Percentiles rank a stretch among this genome's conserved stretches.
These are phyloP conservation scores for Menura novaehollandiae DNA, from an alignment of 2,113 vertebrate species.

Conservation along the genomic window DNA sequence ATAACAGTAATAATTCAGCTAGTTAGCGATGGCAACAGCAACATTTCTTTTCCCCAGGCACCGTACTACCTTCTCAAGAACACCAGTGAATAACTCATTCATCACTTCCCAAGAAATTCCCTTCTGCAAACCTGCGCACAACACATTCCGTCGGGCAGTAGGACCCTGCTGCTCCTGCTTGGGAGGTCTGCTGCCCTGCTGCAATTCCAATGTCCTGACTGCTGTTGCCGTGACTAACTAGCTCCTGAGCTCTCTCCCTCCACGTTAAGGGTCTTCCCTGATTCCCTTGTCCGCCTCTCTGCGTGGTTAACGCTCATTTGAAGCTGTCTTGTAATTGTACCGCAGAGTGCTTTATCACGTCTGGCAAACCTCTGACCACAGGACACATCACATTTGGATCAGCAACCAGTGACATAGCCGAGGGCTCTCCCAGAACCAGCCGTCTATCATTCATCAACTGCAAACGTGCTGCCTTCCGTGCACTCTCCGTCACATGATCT, in stretches of 20 bases:
- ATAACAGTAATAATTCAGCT: not conserved
- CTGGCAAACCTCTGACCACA: rapidly evolving
- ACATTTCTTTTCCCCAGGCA: not conserved
- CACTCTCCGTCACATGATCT: not conserved
- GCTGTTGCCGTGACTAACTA: not conserved
- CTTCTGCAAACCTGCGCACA: not conserved
- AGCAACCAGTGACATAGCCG: not conserved
- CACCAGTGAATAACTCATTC: not conserved
- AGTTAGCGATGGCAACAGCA: too few relatives aligned
- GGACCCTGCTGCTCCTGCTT: not conserved
- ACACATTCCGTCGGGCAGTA: rapidly evolving
- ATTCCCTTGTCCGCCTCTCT: not conserved
- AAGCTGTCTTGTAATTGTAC: rapidly evolving
- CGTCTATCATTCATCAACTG: not conserved
- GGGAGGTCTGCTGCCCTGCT: rapidly evolving
- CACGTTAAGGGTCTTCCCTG: not conserved
- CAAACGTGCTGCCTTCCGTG: not conserved
- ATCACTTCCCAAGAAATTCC: not conserved
- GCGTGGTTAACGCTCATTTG: rapidly evolving
- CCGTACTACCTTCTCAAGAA: not conserved
- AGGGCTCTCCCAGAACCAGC: not conserved
- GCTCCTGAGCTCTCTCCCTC: not conserved
- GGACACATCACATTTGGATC: not conserved
- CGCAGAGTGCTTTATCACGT: not conserved
- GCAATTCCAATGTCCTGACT: not conserved